A percentile compares a stretch with the other conserved stretches of the same genome.
Conservation (phyloP, 2,113 vertebrate genomes). For the Pelecanus crispus region DNA sequence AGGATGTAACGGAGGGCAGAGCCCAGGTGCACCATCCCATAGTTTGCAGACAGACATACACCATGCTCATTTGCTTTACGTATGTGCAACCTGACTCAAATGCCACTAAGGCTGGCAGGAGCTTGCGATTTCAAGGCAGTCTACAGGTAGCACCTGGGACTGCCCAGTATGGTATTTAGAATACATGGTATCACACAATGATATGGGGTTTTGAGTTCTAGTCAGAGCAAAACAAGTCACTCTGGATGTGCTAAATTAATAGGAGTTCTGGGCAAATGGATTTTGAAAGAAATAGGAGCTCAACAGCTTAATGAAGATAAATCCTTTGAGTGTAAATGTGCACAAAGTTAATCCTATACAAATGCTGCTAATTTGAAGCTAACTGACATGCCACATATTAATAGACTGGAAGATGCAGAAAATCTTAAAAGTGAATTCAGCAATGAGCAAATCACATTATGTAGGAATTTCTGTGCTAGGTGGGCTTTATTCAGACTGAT, state of each 20-base stretch:
- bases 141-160: background rate
- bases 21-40: background rate
- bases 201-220: background rate
- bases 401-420: background rate
- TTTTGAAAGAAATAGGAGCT: background rate
- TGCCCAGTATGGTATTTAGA: background rate
- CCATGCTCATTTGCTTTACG: rapidly evolving
- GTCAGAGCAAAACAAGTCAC: background rate
- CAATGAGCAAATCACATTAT: background rate
- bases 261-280: background rate
- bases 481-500: background rate
- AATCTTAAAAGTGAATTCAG: background rate
- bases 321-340: background rate
- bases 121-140: background rate
- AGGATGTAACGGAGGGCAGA: background rate
- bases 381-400: background rate
- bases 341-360: background rate
- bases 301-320: background rate
- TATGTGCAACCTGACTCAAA: background rate
- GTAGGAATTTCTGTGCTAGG: background rate
- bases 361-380: background rate
- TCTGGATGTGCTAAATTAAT: background rate
- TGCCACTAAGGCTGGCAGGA: background rate
- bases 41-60: background rate
- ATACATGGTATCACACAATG: rapidly evolving